Base-by-base conservation (phyloP, 1,140 invertebrate genomes). In the Drosophila tsacasi region DNA sequence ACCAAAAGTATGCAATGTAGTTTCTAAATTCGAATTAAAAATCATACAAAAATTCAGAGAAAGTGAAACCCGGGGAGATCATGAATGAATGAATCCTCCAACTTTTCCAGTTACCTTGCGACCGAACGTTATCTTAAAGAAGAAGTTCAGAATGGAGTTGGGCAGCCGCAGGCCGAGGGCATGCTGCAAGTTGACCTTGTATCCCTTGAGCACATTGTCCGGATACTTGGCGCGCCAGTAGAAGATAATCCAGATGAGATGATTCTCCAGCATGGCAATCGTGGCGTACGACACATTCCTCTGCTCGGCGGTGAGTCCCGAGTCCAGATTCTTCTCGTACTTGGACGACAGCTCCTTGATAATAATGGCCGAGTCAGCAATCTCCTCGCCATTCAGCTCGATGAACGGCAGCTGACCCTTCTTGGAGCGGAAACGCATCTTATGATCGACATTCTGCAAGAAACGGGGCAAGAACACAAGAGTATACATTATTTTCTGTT, bases 181-280 rank as follows among this genome's bases (percentile, higher is more conserved):
- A 91, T 96, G 97, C 92, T 98, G 97, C 64, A 98, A 94, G 92
- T 98, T 98, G 75, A 98, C 95, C 94, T 98, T 97, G 94, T 97
- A 98, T 23, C 97, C 97, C 93, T 97, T 97, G 85, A 97, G 94
- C 61, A 97, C 95, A 81, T 95, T 95, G 80, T 97, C 97, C 5
- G 97, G 95, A 91, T 97, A 97, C 94, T 98, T 98, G 79, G 96
- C 96, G 83, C 97, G 96, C 97, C 97, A 98, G 94, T 96, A 97
- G 86, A 96, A 94, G 47, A 97, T 95, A 76, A 98, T 97, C 97
- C 97, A 98, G 47, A 96, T 95, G 12, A 98, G 95, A 93, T 98
- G 97, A 92, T 98, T 98, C 93, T 99, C 97, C 81, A 98, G 96
- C 97, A 99, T 98, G 27, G 97, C 97, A 89, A 98, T 97, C 94